Evolutionary conservation across 2,888 invertebrate genomes (phyloP).

Genomic region (Anodontia alba): DNA sequence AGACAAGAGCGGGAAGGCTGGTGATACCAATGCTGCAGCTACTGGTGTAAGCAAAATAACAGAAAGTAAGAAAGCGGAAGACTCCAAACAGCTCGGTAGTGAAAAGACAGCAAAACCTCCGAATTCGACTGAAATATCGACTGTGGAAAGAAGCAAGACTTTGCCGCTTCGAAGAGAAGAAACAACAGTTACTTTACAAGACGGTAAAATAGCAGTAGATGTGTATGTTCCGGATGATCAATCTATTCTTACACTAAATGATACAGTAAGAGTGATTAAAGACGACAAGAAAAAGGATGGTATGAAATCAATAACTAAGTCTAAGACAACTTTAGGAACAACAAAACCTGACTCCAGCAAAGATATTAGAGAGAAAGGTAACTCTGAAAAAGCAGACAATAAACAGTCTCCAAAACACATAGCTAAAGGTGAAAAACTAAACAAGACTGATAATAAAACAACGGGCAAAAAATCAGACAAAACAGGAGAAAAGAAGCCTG

Average conservation of each 20-base stretch:
- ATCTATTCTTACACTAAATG: slow-evolving; percentile 44
- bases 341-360: slow-evolving; percentile 27
- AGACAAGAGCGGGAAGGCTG: background rate
- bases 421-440: background rate
- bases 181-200: slow-evolving; percentile 45
- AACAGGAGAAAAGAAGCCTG: background rate
- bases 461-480: background rate
- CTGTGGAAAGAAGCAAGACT: slow-evolving; percentile 47
- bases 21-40: background rate
- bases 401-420: background rate
- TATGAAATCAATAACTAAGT: slow-evolving; percentile 30
- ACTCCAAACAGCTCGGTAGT: background rate
- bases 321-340: slow-evolving; percentile 50
- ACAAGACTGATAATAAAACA: slow-evolving; percentile 8
- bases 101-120: background rate
- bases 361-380: background rate
- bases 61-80: background rate
- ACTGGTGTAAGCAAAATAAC: slow-evolving; percentile 13
- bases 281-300: slow-evolving; percentile 39
- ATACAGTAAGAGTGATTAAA: slow-evolving; percentile 41
- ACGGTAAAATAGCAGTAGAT: slow-evolving; percentile 54
- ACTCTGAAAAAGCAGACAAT: slow-evolving; percentile 1
- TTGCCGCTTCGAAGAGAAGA: slow-evolving; percentile 54
- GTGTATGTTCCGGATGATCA: slow-evolving; percentile 56
- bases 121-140: background rate